phyloP scores from a whole-genome alignment of 2,113 vertebrate genomes.

The Ivindomyrus marchei region DNA sequence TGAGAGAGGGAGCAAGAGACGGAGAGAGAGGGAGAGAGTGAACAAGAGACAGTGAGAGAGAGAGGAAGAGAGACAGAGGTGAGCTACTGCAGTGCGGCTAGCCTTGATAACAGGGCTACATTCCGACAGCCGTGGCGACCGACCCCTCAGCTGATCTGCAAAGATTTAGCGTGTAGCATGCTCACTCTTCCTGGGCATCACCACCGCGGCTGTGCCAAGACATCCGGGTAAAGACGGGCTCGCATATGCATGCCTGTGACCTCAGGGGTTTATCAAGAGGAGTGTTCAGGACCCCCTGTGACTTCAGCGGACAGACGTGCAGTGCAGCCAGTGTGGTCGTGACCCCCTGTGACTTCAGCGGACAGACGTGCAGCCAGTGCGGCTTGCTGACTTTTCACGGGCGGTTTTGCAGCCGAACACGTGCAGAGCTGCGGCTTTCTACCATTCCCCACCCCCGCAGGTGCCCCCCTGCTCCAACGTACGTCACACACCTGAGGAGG shows the following conservation, averaged over 20 bases:
- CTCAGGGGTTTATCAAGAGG: not conserved
- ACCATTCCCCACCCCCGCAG: no score
- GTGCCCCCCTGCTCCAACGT: not conserved
- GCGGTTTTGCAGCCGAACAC: not conserved
- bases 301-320: not conserved
- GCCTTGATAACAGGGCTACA: conserved; percentile 62
- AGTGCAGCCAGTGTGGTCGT: not conserved
- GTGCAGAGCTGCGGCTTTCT: not conserved
- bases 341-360: not conserved
- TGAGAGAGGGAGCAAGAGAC: conserved; percentile 4
- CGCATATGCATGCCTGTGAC: not conserved
- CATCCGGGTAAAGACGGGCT: not conserved
- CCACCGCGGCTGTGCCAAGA: not conserved
- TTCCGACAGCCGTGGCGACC: conserved; percentile 27
- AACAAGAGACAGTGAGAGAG: conserved; percentile 1
- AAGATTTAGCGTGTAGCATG: conserved; percentile 23
- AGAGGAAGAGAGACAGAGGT: conserved; percentile 32
- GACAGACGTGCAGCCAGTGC: not conserved
- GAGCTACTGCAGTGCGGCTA: conserved; percentile 68
- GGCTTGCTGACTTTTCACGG: not conserved
- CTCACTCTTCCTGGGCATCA: conserved; percentile 14
- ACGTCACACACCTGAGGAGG: not conserved
- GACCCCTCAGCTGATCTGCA: not conserved
- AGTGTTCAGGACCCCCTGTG: not conserved
- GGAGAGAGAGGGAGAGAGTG: not conserved